These are phyloP conservation scores for Oscheius sp. DNA, from an alignment of 2,888 invertebrate genomes.

Conservation along the genomic window DNA sequence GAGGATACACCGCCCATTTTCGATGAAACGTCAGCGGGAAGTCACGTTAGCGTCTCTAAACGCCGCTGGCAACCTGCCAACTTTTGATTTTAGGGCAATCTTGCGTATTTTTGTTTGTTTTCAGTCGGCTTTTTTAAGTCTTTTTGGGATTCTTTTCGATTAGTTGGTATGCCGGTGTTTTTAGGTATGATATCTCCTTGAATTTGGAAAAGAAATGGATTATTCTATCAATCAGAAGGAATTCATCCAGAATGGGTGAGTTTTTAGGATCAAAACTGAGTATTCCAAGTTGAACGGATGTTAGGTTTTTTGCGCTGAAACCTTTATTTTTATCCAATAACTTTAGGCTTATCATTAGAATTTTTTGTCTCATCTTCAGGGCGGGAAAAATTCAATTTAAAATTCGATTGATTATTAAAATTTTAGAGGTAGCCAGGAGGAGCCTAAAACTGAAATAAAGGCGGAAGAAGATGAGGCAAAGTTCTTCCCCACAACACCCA, in stretches of 20 bases:
- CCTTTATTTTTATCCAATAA: too few relatives aligned
- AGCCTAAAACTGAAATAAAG: background rate
- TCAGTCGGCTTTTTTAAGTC: background rate
- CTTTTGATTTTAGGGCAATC: too few relatives aligned
- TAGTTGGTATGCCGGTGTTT: background rate
- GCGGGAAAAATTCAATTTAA: too few relatives aligned
- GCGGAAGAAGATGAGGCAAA: background rate
- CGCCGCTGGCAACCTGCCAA: constrained; percentile 3
- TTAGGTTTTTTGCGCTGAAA: background rate
- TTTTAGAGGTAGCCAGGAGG: background rate
- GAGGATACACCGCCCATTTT: too few relatives aligned
- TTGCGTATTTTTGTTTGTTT: too few relatives aligned
- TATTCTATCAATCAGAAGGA: too few relatives aligned
- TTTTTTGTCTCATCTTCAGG: too few relatives aligned
- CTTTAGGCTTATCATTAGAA: too few relatives aligned
- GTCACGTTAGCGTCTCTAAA: constrained; percentile 9
- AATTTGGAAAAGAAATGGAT: background rate
- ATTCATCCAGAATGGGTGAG: background rate
- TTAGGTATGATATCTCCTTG: background rate
- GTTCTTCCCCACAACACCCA: background rate
- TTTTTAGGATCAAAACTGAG: background rate
- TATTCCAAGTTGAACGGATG: background rate
- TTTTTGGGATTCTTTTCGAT: background rate
- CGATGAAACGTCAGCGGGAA: too few relatives aligned
- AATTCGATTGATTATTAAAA: background rate